Percentiles rank a stretch among this genome's conserved stretches.
Evolutionary conservation across 1,140 invertebrate species (phyloP).

Genomic region (Manduca sexta): DNA sequence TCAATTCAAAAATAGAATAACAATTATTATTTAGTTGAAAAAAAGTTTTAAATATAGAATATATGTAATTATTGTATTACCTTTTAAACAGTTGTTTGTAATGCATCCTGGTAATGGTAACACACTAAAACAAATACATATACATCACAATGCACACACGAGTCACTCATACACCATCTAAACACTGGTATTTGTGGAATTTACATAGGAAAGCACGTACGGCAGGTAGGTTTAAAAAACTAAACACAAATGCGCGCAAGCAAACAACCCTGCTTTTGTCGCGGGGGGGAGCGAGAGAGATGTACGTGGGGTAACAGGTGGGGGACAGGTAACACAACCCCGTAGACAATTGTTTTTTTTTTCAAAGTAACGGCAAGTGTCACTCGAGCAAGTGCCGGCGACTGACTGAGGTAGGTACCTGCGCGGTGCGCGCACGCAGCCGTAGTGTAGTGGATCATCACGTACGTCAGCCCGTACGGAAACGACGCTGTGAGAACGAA

Average conservation of each 20-base stretch:
- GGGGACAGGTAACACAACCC: conserved; percentile 14
- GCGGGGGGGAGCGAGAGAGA: background rate
- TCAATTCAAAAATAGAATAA: too few relatives aligned
- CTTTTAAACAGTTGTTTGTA: conserved; percentile 61
- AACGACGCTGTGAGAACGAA: background rate
- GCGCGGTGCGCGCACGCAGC: background rate
- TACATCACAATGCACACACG: conserved; percentile 26
- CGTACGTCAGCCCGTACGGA: background rate
- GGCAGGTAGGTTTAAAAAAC: conserved; percentile 43
- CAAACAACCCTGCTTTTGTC: too few relatives aligned
- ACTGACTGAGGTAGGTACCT: conserved; percentile 1
- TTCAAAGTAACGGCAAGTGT: background rate
- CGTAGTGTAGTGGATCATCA: background rate
- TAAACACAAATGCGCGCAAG: conserved; percentile 30
- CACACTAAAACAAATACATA: conserved; percentile 12
- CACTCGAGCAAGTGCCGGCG: background rate
- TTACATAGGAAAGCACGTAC: conserved; percentile 25
- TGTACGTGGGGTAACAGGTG: conserved; percentile 4
- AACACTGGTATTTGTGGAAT: conserved; percentile 24
- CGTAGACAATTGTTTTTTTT: background rate
- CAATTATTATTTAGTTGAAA: too few relatives aligned
- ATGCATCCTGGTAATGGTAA: conserved; percentile 65
- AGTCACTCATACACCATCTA: too few relatives aligned
- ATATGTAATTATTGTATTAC: too few relatives aligned
- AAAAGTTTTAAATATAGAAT: too few relatives aligned